Evolutionary conservation across 2,888 invertebrate genomes (phyloP), one percentile per base, ranked within the genome.

Genomic region (Meghimatium bilineatum): DNA sequence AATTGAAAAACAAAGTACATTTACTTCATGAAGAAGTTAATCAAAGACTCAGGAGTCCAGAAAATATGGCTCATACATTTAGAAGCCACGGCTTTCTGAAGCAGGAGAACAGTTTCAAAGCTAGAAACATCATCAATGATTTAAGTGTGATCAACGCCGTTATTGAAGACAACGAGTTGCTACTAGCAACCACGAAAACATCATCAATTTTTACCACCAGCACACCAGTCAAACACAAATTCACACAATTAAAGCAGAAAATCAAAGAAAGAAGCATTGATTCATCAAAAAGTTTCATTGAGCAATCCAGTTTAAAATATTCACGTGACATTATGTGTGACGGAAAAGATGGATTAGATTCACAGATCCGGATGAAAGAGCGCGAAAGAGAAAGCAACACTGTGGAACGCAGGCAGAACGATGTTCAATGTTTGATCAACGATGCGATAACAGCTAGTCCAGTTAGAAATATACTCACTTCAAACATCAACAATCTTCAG

Each of bases 1-100:
- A 23, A 14, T 36, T 83, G 26, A 60, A 26, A n/a, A 34, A 80
- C n/a, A 84, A 84, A 49, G 79, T 84, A 14, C 49, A 74, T 29
- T n/a, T 44, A 36, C 76, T 84, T 32, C 84, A 80, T 32, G 10
- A 60, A 34, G 84, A 84, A 36, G 56, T 84, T 34, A 32, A 66
- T 23, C n/a, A 67, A 23, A 74, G 84, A 36, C 63, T 84, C 23
- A 20, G 20, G 23, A 84, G 80, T 60, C n/a, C 36, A 38, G 77
- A 80, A 69, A 84, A 80, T 74, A 5, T 49, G 12, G 71, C 72
- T 12, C 44, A 71, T 34, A 32, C 36, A 1, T 29, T 36, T 69
- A 66, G 63, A 36, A 32, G 34, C 10, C 34, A n/a, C 12, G 36
- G 52, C 10, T 14, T 44, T 5, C 23, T 17, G 34, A n/a, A 44